Conservation (phyloP, 2,797 vertebrate species). For the Salarias fasciatus region DNA sequence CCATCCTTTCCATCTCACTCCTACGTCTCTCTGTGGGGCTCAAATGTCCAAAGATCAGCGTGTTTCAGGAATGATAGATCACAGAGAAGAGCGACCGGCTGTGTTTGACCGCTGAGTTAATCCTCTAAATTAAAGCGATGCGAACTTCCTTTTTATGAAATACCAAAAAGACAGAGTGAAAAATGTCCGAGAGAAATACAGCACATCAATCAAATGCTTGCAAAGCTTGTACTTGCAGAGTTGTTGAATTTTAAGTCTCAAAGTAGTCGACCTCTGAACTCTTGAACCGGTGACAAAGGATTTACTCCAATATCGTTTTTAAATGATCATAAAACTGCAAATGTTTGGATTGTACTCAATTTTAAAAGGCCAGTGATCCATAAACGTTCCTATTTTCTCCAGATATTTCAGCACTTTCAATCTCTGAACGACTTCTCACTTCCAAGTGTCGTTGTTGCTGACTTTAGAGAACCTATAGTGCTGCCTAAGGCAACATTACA, state of each 20-base stretch:
- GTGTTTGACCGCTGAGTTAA: constrained; percentile 32
- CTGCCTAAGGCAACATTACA: constrained; percentile 40
- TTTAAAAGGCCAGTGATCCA: constrained; percentile 15
- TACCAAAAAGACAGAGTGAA: constrained; percentile 2
- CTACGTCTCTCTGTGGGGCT: constrained; percentile 16
- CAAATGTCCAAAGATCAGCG: constrained; percentile 34
- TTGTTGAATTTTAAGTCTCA: constrained; percentile 26
- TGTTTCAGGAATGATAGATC: constrained; percentile 36
- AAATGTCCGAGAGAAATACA: background rate
- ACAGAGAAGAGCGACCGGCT: constrained; percentile 39
- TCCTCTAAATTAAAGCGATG: constrained; percentile 18
- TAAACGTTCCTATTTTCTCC: constrained; percentile 4
- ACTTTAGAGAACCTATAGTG: constrained; percentile 34
- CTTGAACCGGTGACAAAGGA: background rate
- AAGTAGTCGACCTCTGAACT: constrained; percentile 5
- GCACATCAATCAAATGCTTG: constrained; percentile 32
- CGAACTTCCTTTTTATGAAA: constrained; percentile 24
- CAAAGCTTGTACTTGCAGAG: background rate
- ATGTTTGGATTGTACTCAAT: constrained; percentile 4
- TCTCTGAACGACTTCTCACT: constrained; percentile 15
- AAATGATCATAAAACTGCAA: constrained; percentile 10
- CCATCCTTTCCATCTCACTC: constrained; percentile 7
- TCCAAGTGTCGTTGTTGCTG: constrained; percentile 34
- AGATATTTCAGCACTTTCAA: constrained; percentile 20
- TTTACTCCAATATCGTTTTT: constrained; percentile 18